Evolutionary conservation across 2,113 vertebrate genomes (phyloP).

Genomic region (Dicerorhinus sumatrensis): DNA sequence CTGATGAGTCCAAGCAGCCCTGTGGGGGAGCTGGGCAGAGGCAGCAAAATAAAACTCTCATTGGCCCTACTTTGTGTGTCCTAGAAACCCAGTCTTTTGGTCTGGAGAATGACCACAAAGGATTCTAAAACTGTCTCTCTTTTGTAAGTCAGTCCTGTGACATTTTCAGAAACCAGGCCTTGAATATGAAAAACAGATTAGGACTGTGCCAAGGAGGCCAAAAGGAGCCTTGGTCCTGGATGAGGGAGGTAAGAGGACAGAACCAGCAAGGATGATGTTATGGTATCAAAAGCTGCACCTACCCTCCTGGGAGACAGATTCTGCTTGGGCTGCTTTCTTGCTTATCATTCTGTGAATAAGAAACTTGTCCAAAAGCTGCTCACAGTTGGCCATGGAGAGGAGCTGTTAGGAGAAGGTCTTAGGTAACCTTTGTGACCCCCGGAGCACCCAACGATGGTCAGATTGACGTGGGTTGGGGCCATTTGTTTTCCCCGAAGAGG

Average conservation of each 20-base stretch:
- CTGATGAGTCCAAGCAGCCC: neutral
- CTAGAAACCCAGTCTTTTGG: neutral
- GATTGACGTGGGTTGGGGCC: neutral
- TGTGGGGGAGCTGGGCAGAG: neutral
- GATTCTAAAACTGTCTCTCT: constrained; percentile 58
- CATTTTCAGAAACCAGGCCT: constrained; percentile 51
- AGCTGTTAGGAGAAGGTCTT: neutral
- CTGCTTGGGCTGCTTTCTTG: neutral
- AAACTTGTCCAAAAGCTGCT: neutral
- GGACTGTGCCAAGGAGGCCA: neutral
- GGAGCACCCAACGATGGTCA: neutral
- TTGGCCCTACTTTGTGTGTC: neutral
- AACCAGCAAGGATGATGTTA: neutral
- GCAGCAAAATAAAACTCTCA: neutral
- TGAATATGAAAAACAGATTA: neutral
- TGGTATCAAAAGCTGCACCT: neutral
- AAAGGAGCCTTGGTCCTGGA: neutral
- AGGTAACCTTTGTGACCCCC: neutral
- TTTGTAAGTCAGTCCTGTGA: constrained; percentile 18
- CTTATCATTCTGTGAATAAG: neutral
- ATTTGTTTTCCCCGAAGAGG: neutral
- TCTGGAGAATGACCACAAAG: constrained; percentile 25
- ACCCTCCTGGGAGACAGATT: neutral
- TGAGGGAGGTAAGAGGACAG: neutral
- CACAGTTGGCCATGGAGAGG: neutral